Conservation (phyloP, 2,797 vertebrate genomes). For the Paratrypauchen microcephalus region DNA sequence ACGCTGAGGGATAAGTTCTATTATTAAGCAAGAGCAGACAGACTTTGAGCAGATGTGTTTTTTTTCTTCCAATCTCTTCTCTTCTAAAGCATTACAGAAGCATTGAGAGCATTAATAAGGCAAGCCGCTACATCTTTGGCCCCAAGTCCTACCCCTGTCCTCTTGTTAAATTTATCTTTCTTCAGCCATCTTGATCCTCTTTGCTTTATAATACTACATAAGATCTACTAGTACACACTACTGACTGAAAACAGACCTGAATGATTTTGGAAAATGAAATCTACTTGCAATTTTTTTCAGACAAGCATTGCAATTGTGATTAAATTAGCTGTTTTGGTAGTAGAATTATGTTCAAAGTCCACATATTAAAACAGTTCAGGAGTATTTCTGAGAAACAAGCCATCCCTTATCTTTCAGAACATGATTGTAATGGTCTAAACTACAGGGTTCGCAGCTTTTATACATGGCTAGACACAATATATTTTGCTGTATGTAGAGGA, state of each 20-base stretch:
- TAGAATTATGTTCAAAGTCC: no score
- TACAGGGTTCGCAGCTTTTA: no score
- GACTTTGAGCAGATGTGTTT: constrained; percentile 18
- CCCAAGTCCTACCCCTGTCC: not conserved
- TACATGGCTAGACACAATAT: no score
- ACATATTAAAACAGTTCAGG: no score
- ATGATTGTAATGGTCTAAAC: no score
- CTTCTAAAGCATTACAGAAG: constrained; percentile 60
- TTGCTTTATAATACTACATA: not conserved
- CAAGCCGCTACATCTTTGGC: constrained; percentile 37
- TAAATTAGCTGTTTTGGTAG: no score
- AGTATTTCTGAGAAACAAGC: no score
- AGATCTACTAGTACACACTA: not conserved
- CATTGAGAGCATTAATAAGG: constrained; percentile 68
- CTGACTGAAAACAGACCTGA: not conserved
- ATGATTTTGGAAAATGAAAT: no score
- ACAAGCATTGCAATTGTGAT: no score
- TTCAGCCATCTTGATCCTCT: not conserved
- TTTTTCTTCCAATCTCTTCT: constrained; percentile 27
- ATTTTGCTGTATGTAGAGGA: no score
- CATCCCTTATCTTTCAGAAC: no score
- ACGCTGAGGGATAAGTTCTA: constrained; percentile 45
- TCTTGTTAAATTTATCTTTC: constrained; percentile 12
- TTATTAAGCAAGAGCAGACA: constrained; percentile 31
- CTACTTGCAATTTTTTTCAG: no score